Evolutionary conservation across 2,797 vertebrate species (phyloP), one percentile per base, ranked within the genome.

Genomic region (Gymnoscopelus braueri): DNA sequence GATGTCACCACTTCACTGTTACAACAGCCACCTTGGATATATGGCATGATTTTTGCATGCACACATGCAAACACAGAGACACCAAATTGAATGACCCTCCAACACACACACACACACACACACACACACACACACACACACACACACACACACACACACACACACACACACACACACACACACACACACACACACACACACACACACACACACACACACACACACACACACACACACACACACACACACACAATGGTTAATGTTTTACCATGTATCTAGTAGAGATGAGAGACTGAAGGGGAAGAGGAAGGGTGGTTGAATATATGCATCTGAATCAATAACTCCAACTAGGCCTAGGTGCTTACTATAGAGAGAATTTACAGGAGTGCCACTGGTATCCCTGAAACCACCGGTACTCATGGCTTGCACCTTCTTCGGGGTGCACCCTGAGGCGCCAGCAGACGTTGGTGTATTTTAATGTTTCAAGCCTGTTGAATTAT

Each of bases 221-320:
- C 5, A 47, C 39, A 3, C 56, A 48, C 59, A 24, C 72, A 14
- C n/a, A 66, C 65, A 78, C 63, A 80, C 64, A 80, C 35, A 67
- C 26, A 58, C 23, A 75, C 74, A 82, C 77, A 69, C 59, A 77
- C 67, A 65, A 5, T 44, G 53, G 89, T 91, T 90, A 91, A 91
- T 92, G 71, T 88, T 91, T 67, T 62, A 91, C 90, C 54, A 11
- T 39, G 68, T 57, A 76, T 72, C 87, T 75, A 80, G 84, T 63
- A 68, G 65, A 51, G 71, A 74, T 67, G 50, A 29, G 70, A 75
- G 66, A 68, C 61, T 71, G 67, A 77, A 50, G 65, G 74, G 81
- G 78, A 84, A 88, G 76, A 24, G 10, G 23, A 11, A 26, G 19
- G 19, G 1, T 24, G 9, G 3, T 10, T 9, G 7, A n/a, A n/a